These are phyloP conservation scores for Pocillopora damicornis DNA, from an alignment of 64 coral and sea anemone species.

Conservation along the genomic window DNA sequence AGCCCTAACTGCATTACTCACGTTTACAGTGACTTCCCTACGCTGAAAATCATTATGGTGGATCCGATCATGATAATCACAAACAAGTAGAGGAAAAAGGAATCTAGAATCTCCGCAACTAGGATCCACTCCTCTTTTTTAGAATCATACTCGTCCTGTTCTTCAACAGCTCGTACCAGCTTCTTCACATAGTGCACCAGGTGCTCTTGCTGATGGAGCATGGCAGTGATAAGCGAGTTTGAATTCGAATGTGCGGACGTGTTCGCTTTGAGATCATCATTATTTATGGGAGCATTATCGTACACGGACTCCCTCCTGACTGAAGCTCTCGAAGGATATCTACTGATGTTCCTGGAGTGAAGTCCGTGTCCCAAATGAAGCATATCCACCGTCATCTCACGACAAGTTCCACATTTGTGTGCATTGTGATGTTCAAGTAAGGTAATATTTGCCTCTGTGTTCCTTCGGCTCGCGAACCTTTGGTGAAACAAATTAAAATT, in stretches of 20 bases:
- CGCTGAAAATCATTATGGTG: constrained; percentile 41
- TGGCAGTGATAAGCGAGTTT: not conserved
- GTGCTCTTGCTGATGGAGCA: constrained; percentile 47
- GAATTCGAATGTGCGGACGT: not conserved
- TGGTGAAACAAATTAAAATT: not conserved
- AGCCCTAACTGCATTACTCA: not conserved
- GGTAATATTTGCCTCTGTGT: constrained; percentile 14
- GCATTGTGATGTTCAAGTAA: not conserved
- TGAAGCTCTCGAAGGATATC: not conserved
- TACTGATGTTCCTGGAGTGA: not conserved
- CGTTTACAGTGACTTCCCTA: constrained; percentile 10
- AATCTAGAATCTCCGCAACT: constrained; percentile 54
- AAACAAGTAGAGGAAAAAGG: constrained; percentile 46
- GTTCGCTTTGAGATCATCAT: not conserved
- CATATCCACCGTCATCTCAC: constrained; percentile 22
- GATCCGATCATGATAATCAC: constrained; percentile 32
- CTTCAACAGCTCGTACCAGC: constrained; percentile 35
- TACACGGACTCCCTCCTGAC: constrained; percentile 17
- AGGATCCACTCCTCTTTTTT: constrained; percentile 61
- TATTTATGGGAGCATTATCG: not conserved
- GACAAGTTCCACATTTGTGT: constrained; percentile 20
- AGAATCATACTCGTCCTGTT: constrained; percentile 38
- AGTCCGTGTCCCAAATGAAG: constrained; percentile 16
- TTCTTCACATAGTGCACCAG: constrained; percentile 49
- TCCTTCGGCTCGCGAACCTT: not conserved